These are phyloP conservation scores for Cephalopachus bancanus DNA, from an alignment of 2,797 vertebrate genomes.

Conservation along the genomic window DNA sequence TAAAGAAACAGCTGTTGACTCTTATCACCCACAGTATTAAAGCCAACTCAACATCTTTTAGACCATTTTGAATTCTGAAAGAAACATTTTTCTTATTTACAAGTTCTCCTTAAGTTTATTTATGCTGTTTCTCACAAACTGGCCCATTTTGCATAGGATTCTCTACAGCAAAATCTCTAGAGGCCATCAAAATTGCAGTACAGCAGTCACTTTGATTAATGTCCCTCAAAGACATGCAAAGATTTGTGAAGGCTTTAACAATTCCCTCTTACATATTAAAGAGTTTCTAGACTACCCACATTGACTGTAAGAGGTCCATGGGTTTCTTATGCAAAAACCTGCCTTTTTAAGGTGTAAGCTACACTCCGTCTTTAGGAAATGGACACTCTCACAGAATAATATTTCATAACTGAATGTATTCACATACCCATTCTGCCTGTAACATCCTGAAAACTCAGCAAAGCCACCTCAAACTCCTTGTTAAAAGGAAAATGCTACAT, in stretches of 20 bases:
- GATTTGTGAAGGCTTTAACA: neutral
- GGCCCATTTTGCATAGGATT: neutral
- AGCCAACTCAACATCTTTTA: neutral
- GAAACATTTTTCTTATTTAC: neutral
- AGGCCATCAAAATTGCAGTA: neutral
- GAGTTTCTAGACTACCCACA: neutral
- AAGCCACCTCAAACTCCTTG: too few relatives aligned
- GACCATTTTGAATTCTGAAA: neutral
- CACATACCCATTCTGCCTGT: neutral
- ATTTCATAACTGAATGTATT: neutral
- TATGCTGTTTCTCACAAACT: neutral
- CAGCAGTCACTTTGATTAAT: neutral
- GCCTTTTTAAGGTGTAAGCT: neutral
- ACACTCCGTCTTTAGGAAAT: neutral
- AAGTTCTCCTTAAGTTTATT: neutral
- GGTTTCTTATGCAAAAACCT: neutral
- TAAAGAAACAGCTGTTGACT: neutral
- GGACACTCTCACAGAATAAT: fast-evolving
- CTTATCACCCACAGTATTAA: neutral
- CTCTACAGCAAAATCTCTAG: neutral
- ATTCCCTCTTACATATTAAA: neutral
- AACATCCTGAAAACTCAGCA: neutral
- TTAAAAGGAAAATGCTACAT: neutral
- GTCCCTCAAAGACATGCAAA: neutral
- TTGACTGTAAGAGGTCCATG: neutral